phyloP scores from a whole-genome alignment of 2,113 vertebrate species.

The Pseudopodoces humilis region DNA sequence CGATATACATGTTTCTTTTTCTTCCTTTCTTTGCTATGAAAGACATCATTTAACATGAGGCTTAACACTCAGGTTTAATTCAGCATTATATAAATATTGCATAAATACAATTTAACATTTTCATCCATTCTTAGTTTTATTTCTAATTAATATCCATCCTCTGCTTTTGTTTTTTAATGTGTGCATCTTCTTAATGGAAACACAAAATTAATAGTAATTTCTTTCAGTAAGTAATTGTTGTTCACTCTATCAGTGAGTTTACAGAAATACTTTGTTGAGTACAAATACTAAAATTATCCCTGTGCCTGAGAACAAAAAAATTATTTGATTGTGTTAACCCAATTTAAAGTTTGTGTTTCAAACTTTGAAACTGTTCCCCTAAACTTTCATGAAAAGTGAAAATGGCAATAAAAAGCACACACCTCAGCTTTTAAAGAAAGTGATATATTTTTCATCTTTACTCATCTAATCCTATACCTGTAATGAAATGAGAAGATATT shows the following conservation, averaged over 20 bases:
- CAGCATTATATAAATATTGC: not conserved
- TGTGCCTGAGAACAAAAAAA: not conserved
- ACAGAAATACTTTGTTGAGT: not conserved
- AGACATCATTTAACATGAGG: accelerated
- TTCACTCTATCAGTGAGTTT: not conserved
- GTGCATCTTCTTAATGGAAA: not conserved
- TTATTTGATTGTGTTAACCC: not conserved
- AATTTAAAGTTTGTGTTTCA: not conserved
- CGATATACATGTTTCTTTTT: not conserved
- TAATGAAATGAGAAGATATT: not conserved
- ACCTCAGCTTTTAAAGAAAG: not conserved
- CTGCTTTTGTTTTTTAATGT: not conserved
- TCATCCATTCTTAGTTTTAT: not conserved
- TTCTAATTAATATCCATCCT: not conserved
- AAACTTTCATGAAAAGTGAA: not conserved
- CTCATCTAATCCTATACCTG: not conserved
- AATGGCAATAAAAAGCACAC: not conserved
- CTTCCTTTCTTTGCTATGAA: not conserved
- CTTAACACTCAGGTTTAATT: not conserved
- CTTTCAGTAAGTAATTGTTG: not conserved
- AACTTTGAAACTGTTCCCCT: conserved; percentile 1
- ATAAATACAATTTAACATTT: not conserved
- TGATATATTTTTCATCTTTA: conserved; percentile 24
- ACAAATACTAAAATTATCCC: not conserved
- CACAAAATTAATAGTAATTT: not conserved